Percentiles rank a stretch among this genome's conserved stretches.
Conservation (phyloP, 2,797 vertebrate species). For the Decapterus maruadsi region DNA sequence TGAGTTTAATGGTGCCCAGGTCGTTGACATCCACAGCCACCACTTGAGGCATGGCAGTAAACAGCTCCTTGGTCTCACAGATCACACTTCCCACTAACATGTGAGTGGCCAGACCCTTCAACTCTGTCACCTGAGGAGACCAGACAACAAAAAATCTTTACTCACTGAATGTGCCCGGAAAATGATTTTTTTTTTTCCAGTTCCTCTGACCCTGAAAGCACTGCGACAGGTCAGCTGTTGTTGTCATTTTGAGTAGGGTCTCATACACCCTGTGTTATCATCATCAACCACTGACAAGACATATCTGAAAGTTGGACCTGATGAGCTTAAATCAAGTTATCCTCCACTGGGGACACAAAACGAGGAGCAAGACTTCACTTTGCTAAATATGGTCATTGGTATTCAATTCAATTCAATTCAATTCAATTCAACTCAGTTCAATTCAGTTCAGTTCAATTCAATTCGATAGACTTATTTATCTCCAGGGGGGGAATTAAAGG, state of each 20-base stretch:
- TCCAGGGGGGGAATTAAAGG: no score
- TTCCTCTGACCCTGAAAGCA: neutral
- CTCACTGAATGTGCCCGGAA: neutral
- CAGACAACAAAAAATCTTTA: neutral
- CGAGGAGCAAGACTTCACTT: neutral
- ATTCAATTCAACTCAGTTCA: no score
- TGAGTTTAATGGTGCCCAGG: constrained; percentile 97
- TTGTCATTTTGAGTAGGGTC: neutral
- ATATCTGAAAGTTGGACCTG: neutral
- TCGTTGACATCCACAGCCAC: constrained; percentile 98
- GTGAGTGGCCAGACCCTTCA: constrained; percentile 97
- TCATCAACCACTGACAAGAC: neutral
- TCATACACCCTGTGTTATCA: neutral
- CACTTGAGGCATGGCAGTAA: constrained; percentile 96
- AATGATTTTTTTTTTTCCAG: neutral
- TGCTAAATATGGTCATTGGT: neutral
- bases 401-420: no score
- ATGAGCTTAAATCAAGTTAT: no score
- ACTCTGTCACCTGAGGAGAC: constrained; percentile 91
- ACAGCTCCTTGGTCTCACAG: constrained; percentile 98
- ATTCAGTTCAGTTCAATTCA: no score
- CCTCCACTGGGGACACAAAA: no score
- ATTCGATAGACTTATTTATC: no score
- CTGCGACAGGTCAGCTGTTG: neutral
- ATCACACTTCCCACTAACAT: constrained; percentile 97